phyloP scores from a whole-genome alignment of 1,140 invertebrate species.

The Leptopilina boulardi region DNA sequence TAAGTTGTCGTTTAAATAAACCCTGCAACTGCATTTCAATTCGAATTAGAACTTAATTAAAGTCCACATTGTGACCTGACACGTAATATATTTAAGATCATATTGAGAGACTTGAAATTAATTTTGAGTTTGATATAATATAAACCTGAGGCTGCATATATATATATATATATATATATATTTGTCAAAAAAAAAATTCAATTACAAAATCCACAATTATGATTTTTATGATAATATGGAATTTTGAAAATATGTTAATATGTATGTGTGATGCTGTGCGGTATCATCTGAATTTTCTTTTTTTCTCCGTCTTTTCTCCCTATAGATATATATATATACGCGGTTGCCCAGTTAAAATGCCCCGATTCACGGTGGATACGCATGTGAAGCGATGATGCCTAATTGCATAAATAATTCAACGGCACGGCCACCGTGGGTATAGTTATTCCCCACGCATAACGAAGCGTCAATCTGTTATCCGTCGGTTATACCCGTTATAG shows the following conservation, averaged over 20 bases:
- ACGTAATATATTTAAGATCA: no score
- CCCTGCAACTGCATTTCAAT: no score
- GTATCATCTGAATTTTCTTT: slow-evolving; percentile 18
- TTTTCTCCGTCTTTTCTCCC: no score
- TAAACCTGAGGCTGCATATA: no score
- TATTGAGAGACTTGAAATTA: no score
- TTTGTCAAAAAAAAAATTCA: no score
- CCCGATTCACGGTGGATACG: slow-evolving; percentile 46
- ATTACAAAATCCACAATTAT: no score
- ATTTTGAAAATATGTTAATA: slow-evolving; percentile 19
- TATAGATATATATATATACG: neutral
- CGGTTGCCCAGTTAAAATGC: slow-evolving; percentile 20
- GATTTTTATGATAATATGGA: neutral
- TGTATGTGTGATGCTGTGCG: slow-evolving; percentile 1
- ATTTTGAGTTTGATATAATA: no score
- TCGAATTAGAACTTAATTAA: no score
- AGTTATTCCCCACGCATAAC: slow-evolving; percentile 64
- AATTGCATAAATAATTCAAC: slow-evolving; percentile 69
- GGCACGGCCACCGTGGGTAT: slow-evolving; percentile 56
- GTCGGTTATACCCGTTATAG: slow-evolving; percentile 63
- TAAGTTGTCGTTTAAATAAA: no score
- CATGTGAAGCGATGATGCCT: slow-evolving; percentile 50
- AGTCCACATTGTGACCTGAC: no score
- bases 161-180: no score
- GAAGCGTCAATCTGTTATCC: slow-evolving; percentile 66